These are phyloP conservation scores for Lathamus discolor DNA, from an alignment of 2,113 vertebrate species.

Conservation along the genomic window DNA sequence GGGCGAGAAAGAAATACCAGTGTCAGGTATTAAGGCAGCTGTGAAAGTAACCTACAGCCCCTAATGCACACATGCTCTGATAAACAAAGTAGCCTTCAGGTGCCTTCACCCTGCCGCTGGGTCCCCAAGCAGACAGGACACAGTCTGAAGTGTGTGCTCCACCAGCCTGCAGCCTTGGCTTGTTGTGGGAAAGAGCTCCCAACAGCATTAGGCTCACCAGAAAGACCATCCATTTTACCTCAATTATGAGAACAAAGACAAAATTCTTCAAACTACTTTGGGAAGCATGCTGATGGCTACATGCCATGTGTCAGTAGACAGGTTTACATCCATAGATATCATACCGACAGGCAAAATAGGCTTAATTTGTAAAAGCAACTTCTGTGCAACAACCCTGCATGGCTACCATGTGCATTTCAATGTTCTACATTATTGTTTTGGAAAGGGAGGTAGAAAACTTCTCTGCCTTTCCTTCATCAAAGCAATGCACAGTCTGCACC, in stretches of 20 bases:
- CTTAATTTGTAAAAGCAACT: not conserved
- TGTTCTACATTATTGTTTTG: not conserved
- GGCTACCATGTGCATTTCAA: not conserved
- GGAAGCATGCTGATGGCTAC: not conserved
- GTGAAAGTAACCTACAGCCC: not conserved
- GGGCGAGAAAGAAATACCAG: too few species aligned
- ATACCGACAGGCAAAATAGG: not conserved
- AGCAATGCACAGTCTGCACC: not conserved
- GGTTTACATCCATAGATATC: not conserved
- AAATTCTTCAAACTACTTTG: not conserved
- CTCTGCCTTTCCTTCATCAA: not conserved
- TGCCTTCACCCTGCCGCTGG: not conserved
- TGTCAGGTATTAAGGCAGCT: not conserved
- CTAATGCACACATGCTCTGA: not conserved
- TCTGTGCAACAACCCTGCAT: not conserved
- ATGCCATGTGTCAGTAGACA: not conserved
- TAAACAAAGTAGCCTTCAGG: not conserved
- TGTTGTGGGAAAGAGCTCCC: not conserved
- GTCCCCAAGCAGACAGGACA: not conserved
- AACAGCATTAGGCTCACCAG: not conserved
- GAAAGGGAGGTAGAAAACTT: constrained; percentile 21
- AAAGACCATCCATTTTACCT: not conserved
- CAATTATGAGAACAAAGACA: not conserved
- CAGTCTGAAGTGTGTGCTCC: not conserved
- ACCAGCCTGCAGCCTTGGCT: not conserved